These are phyloP conservation scores for Halictus quadricinctus DNA, from an alignment of 2,888 invertebrate genomes.

Conservation along the genomic window DNA sequence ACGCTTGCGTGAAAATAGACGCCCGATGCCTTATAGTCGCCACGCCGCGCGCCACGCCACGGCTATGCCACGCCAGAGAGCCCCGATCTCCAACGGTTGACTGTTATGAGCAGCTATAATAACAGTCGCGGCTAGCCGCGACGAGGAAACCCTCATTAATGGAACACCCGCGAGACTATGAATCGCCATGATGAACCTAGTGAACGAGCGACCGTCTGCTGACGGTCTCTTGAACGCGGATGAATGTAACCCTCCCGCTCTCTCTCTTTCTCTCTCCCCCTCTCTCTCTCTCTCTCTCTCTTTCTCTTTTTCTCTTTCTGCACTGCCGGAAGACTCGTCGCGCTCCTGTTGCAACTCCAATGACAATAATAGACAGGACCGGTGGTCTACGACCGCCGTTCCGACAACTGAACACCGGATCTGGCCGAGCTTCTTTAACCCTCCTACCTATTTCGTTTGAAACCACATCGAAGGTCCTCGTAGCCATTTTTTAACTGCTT, in stretches of 20 bases:
- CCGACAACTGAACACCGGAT: conserved; percentile 40
- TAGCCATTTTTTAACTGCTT: background rate
- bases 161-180: conserved; percentile 78
- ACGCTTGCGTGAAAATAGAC: conserved; percentile 77
- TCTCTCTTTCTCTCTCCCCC: background rate
- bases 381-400: conserved; percentile 64
- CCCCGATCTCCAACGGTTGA: conserved; percentile 60
- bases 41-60: conserved; percentile 58
- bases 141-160: conserved; percentile 78
- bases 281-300: background rate
- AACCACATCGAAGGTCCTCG: no score
- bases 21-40: conserved; percentile 76
- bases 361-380: conserved; percentile 71
- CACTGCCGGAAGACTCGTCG: conserved; percentile 58
- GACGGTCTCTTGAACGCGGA: conserved; percentile 63
- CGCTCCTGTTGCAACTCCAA: conserved; percentile 64
- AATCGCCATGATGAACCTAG: conserved; percentile 75
- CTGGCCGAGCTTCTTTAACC: background rate
- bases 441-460: background rate
- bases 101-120: conserved; percentile 81
- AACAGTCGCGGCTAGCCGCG: conserved; percentile 73
- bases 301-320: background rate
- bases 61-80: conserved; percentile 67
- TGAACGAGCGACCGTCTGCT: conserved; percentile 58
- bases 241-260: conserved; percentile 61